These are phyloP conservation scores for Sesamia inferens DNA, from an alignment of 2,888 invertebrate genomes.

Conservation along the genomic window DNA sequence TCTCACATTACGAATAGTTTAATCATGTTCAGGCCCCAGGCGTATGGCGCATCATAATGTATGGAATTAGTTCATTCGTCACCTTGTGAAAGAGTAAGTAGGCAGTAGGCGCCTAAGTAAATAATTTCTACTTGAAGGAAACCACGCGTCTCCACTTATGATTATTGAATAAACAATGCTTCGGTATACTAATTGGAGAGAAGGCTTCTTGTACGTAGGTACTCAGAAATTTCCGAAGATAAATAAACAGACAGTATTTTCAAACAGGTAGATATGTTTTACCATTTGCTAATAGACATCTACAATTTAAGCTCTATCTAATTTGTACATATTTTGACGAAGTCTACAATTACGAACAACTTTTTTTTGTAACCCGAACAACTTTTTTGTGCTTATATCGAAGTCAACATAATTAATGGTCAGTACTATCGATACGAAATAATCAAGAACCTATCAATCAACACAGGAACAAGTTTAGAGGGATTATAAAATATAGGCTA, in stretches of 20 bases:
- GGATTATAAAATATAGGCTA: slow-evolving; percentile 12
- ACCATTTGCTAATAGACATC: slow-evolving; percentile 4
- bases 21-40: slow-evolving; percentile 40
- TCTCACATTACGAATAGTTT: slow-evolving; percentile 46
- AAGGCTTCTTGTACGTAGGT: not conserved
- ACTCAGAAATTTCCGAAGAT: slow-evolving; percentile 5
- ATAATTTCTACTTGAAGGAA: slow-evolving; percentile 57
- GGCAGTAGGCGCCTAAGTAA: slow-evolving; percentile 41
- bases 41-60: slow-evolving; percentile 48
- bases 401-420: slow-evolving; percentile 20
- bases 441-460: slow-evolving; percentile 44
- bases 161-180: slow-evolving; percentile 40
- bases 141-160: slow-evolving; percentile 35
- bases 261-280: not conserved
- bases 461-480: slow-evolving; percentile 31
- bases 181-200: slow-evolving; percentile 17
- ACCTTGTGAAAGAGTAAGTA: slow-evolving; percentile 49
- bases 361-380: slow-evolving; percentile 10
- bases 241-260: slow-evolving; percentile 14
- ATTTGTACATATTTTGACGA: not conserved
- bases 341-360: not conserved
- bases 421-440: slow-evolving; percentile 22
- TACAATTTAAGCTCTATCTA: not conserved
- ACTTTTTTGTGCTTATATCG: not conserved
- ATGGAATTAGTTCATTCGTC: slow-evolving; percentile 56